Base-by-base conservation (phyloP, 2,113 vertebrate genomes). In the Engraulis encrasicolus region DNA sequence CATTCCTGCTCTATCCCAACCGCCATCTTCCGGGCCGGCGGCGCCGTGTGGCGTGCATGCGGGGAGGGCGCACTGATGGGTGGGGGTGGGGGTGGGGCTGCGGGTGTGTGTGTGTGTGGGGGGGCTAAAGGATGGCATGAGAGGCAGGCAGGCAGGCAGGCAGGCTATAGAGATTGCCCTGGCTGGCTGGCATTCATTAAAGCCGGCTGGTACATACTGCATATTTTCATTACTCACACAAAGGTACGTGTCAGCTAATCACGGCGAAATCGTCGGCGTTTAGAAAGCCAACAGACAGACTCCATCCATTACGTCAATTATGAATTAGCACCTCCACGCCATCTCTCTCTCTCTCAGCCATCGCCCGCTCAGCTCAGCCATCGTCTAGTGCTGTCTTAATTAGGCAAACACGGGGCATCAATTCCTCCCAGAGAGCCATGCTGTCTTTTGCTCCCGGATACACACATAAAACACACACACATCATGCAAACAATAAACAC, bases 301-400 rank as follows among this genome's bases (percentile, higher is more conserved):
- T 94, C 96, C 94, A 95, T 96, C 95, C 95, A 96, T 96, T 96
- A 97, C 93, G 95, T 96, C 96, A 97, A 96, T 97, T 97, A 97
- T 92, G 92, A 94, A 94, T 93, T 95, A 95, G 93, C 94, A 96
- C 94, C 94, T 95, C 91, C 93, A 90, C 90, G 86, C 93, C 93
- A 91, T 93, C 92, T 93, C 95, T n/a, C n/a, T n/a, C n/a, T n/a
- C n/a, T n/a, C n/a, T n/a, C n/a, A n/a, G n/a, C n/a, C n/a, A n/a
- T n/a, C n/a, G n/a, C n/a, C n/a, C n/a, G n/a, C n/a, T 93, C 94
- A 90, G 94, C 92, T 93, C 93, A 90, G 94, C n/a, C 92, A 93
- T 92, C 92, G 92, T 96, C 93, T 92, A 93, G 94, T 93, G 93
- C 94, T 95, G 95, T 95, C 97, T 96, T 96, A 96, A 97, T 97